phyloP scores from a whole-genome alignment of 2,113 vertebrate species.

The Syngnathus typhle region DNA sequence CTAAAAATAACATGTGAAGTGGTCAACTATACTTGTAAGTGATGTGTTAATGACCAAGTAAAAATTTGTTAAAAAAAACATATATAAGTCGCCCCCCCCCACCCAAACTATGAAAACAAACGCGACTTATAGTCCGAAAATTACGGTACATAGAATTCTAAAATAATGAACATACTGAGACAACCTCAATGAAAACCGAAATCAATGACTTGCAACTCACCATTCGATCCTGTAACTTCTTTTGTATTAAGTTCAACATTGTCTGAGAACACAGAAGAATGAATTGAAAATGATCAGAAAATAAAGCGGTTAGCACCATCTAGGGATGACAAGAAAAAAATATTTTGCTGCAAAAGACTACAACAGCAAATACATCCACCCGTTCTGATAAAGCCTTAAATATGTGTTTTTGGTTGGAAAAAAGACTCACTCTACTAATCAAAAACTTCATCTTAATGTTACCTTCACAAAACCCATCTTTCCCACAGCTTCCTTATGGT shows the following conservation, averaged over 20 bases:
- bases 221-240: conserved; percentile 86
- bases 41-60: too few species aligned
- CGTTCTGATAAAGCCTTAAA: too few species aligned
- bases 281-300: background rate
- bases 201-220: conserved; percentile 69
- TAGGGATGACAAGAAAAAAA: background rate
- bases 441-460: background rate
- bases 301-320: background rate
- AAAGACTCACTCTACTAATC: too few species aligned
- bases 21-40: too few species aligned
- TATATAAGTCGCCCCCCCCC: too few species aligned
- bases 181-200: background rate
- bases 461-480: conserved; percentile 99
- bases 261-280: conserved; percentile 69
- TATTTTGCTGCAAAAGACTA: too few species aligned
- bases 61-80: too few species aligned
- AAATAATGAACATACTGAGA: background rate
- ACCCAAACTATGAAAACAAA: too few species aligned
- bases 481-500: conserved; percentile 96
- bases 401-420: too few species aligned
- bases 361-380: too few species aligned
- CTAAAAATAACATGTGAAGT: too few species aligned
- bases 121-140: too few species aligned
- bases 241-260: conserved; percentile 96
- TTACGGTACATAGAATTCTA: background rate